These are phyloP conservation scores for Burhinus oedicnemus DNA, from an alignment of 2,113 vertebrate species.

Conservation along the genomic window DNA sequence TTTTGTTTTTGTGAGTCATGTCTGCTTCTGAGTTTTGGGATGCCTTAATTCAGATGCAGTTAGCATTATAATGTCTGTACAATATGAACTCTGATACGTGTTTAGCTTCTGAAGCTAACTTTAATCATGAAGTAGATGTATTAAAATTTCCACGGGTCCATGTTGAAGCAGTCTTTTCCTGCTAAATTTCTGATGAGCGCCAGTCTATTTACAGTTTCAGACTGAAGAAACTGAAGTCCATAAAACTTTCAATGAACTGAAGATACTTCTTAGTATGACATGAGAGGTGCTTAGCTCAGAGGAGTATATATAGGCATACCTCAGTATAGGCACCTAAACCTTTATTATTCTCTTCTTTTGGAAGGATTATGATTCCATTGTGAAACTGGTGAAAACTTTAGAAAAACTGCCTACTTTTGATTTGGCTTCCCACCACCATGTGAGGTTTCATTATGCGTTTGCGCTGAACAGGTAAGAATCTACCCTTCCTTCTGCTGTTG, in stretches of 20 bases:
- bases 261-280: background rate
- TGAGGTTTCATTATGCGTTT: constrained; percentile 97
- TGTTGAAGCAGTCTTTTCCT: background rate
- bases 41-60: background rate
- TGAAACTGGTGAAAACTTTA: constrained; percentile 95
- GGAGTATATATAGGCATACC: background rate
- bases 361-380: constrained; percentile 96
- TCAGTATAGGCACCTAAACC: constrained; percentile 2
- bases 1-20: background rate
- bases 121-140: background rate
- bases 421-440: constrained; percentile 90
- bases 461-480: constrained; percentile 91
- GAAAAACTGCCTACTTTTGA: constrained; percentile 97
- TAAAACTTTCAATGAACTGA: background rate
- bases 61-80: background rate
- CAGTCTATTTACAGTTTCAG: background rate
- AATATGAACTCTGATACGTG: background rate
- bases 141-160: background rate
- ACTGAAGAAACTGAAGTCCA: background rate
- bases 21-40: background rate
- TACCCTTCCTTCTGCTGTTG: background rate
- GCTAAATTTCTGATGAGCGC: background rate
- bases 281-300: background rate
- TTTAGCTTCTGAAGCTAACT: background rate
- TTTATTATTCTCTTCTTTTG: constrained; percentile 45